Conservation (phyloP, 2,888 invertebrate species). For the Hyppa rectilinea region DNA sequence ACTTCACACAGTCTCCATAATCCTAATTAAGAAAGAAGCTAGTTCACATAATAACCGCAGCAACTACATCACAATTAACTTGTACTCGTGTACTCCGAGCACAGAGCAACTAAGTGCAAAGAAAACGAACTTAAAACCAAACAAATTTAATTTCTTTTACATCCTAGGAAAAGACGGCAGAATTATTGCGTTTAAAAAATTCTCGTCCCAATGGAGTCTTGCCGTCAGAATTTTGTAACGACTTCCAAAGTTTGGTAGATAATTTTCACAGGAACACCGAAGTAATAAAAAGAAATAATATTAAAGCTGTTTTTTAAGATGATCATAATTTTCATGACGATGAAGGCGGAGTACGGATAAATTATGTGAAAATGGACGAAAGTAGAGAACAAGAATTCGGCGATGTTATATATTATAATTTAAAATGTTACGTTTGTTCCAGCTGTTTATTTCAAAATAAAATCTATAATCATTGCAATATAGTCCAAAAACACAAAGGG, state of each 20-base stretch:
- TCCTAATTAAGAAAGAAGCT: slow-evolving; percentile 42
- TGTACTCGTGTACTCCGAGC: neutral
- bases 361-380: slow-evolving; percentile 25
- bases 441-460: neutral
- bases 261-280: slow-evolving; percentile 57
- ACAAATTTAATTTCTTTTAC: slow-evolving; percentile 64
- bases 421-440: neutral
- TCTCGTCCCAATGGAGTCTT: slow-evolving; percentile 46
- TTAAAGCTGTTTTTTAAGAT: slow-evolving; percentile 47
- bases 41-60: slow-evolving; percentile 35
- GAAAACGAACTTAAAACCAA: slow-evolving; percentile 43
- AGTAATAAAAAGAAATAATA: slow-evolving; percentile 61
- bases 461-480: neutral
- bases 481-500: neutral
- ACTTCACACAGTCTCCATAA: slow-evolving; percentile 22
- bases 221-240: slow-evolving; percentile 65
- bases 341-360: slow-evolving; percentile 39
- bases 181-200: slow-evolving; percentile 64
- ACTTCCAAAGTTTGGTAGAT: slow-evolving; percentile 57
- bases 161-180: slow-evolving; percentile 31
- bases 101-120: slow-evolving; percentile 32
- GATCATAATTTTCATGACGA: slow-evolving; percentile 55
- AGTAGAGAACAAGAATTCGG: slow-evolving; percentile 2
- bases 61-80: slow-evolving; percentile 48
- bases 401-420: slow-evolving; percentile 20